Evolutionary conservation across 2,113 vertebrate species (phyloP).

Genomic region (Ranitomeya variabilis): DNA sequence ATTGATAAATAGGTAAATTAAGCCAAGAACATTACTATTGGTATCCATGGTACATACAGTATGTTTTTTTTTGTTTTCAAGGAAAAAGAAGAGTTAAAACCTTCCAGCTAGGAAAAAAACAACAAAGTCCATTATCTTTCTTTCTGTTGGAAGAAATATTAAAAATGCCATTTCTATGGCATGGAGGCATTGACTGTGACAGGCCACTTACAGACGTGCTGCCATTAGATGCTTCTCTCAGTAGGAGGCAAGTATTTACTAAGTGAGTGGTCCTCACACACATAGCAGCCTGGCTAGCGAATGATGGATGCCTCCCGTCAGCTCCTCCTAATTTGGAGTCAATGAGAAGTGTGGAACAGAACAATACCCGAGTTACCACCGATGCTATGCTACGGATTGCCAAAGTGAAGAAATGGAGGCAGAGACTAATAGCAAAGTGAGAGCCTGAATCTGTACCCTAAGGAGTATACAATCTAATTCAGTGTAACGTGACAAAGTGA

Average conservation of each 20-base stretch:
- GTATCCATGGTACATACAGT: background rate
- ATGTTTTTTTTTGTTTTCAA: background rate
- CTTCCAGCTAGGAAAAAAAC: conserved; percentile 15
- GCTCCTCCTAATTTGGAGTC: conserved; percentile 55
- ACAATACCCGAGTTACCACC: conserved; percentile 16
- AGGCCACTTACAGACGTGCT: conserved; percentile 85
- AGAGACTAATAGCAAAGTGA: conserved; percentile 41
- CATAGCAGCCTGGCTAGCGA: conserved; percentile 90
- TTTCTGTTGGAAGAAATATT: conserved; percentile 79
- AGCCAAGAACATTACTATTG: background rate
- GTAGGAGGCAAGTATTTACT: conserved; percentile 93
- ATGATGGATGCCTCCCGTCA: conserved; percentile 95
- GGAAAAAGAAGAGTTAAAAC: conserved; percentile 19
- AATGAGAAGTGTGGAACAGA: conserved; percentile 47
- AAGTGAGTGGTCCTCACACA: conserved; percentile 90
- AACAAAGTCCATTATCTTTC: conserved; percentile 31
- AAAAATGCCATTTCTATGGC: conserved; percentile 86
- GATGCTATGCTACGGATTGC: conserved; percentile 24
- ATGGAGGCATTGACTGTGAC: conserved; percentile 81
- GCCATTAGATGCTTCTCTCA: conserved; percentile 81
- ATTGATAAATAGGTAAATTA: background rate
- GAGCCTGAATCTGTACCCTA: conserved; percentile 40
- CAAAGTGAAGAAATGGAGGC: conserved; percentile 11
- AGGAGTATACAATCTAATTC: conserved; percentile 49
- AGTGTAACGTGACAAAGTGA: conserved; percentile 50